Base-by-base conservation (phyloP, 2,797 vertebrate genomes). In the Botia almorhae region DNA sequence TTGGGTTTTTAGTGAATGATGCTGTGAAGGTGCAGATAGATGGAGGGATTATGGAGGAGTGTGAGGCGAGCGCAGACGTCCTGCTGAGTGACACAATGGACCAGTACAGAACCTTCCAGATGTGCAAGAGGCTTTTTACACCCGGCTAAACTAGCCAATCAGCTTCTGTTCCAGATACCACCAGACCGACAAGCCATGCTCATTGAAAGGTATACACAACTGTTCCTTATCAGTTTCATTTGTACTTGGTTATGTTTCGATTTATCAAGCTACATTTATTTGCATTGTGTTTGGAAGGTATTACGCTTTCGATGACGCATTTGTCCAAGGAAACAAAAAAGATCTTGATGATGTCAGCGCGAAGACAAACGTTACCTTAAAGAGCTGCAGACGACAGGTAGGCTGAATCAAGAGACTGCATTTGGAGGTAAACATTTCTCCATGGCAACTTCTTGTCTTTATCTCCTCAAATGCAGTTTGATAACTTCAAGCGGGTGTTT, bases 11-110 rank as follows among this genome's bases (percentile, higher is more conserved):
- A 97, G 96, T 96, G 80, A 94, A 86, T 17, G 96, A 96, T 73
- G 96, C 96, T 0, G 96, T 97, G 74, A 91, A 89, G 67, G 94
- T 93, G 0, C 91, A 96, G 3, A 93, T 96, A 90, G 94, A 94
- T n/a, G 95, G 94, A 13, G 96, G 96, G 2, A 94, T 95, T 58
- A 83, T 97, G 92, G 95, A 96, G 69, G 96, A 96, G 91, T 95
- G 90, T 8, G 96, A 96, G 50, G 93, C 95, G 2, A 96, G 91
- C 2, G 88, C 93, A 23, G 95, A 95, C 2, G 96, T 97, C 56
- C 90, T 97, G 81, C 92, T 94, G 84, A 97, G 96, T 61, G 96
- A 97, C 92, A 97, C 96, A 61, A 97, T 97, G 96, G 96, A 97
- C 88, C 96, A 98, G 85, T 98, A 96, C 90, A 94, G 96, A 78